These are phyloP conservation scores for Bovichtus variegatus DNA, from an alignment of 2,797 vertebrate genomes.

Conservation along the genomic window DNA sequence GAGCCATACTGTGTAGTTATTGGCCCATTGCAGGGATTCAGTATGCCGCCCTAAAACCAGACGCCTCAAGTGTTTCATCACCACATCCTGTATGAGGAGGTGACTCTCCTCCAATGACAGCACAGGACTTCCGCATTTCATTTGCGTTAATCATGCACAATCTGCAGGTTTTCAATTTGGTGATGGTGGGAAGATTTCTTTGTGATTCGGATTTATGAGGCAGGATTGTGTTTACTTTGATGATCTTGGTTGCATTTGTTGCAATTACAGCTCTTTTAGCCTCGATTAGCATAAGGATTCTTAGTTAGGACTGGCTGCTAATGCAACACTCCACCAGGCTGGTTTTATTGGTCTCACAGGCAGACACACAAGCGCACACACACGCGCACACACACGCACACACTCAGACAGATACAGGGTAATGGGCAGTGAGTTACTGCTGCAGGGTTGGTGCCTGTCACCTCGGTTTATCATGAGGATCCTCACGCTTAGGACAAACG, in stretches of 20 bases:
- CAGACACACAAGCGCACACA: slow-evolving; percentile 30
- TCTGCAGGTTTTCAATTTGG: not conserved
- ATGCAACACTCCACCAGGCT: slow-evolving; percentile 42
- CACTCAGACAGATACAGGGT: slow-evolving; percentile 39
- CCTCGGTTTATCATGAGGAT: slow-evolving; percentile 72
- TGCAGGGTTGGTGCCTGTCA: slow-evolving; percentile 64
- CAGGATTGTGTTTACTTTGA: slow-evolving; percentile 2
- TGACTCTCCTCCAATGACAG: slow-evolving; percentile 47
- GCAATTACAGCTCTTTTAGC: slow-evolving; percentile 43
- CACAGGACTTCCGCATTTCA: not conserved
- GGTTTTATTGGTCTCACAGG: slow-evolving; percentile 51
- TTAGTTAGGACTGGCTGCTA: slow-evolving; percentile 58
- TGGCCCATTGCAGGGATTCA: slow-evolving; percentile 15
- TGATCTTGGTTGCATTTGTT: slow-evolving; percentile 24
- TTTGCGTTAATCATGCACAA: slow-evolving; percentile 1
- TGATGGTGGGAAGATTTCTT: not conserved
- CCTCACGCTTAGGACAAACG: slow-evolving; percentile 66
- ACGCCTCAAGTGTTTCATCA: slow-evolving; percentile 25
- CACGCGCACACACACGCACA: slow-evolving; percentile 23
- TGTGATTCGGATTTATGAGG: not conserved
- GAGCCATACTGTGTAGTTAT: slow-evolving; percentile 1
- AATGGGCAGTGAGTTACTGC: slow-evolving; percentile 71
- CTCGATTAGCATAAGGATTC: slow-evolving; percentile 52
- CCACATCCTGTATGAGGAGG: slow-evolving; percentile 44
- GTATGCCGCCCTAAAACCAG: slow-evolving; percentile 1